These are phyloP conservation scores for Mesocentrotus franciscanus DNA, from an alignment of 53 echinoderm and acorn worm species.

Conservation along the genomic window DNA sequence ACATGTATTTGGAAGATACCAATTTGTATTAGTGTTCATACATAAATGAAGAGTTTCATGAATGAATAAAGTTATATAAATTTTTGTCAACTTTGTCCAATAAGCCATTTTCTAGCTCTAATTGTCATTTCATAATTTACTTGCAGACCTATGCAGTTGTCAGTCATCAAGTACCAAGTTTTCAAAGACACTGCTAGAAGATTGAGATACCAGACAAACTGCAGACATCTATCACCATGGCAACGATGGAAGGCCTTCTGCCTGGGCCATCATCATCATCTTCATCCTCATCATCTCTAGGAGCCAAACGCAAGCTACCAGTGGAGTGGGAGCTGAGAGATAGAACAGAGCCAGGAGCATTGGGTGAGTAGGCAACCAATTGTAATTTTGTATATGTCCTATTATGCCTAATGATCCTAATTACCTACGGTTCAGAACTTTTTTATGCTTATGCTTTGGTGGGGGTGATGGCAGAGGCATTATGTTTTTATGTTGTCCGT, in stretches of 20 bases:
- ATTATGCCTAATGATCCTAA: too few species aligned
- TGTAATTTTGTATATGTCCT: background rate
- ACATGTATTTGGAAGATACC: background rate
- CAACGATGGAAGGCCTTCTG: slow-evolving; percentile 61
- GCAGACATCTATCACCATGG: slow-evolving; percentile 54
- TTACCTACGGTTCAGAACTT: too few species aligned
- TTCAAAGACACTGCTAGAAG: background rate
- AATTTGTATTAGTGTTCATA: background rate
- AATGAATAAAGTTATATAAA: background rate
- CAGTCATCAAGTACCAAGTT: slow-evolving; percentile 16
- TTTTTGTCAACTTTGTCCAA: background rate
- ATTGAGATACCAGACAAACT: slow-evolving; percentile 33
- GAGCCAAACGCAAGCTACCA: slow-evolving; percentile 63
- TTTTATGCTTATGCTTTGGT: too few species aligned
- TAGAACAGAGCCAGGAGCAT: slow-evolving; percentile 61
- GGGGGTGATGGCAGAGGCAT: too few species aligned
- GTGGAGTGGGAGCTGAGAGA: slow-evolving; percentile 66
- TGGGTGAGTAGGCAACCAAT: slow-evolving; percentile 30
- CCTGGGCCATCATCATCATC: slow-evolving; percentile 60
- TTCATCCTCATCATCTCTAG: slow-evolving; percentile 37
- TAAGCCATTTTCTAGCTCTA: background rate
- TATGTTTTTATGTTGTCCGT: too few species aligned
- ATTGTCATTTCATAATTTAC: background rate
- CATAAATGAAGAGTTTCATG: background rate
- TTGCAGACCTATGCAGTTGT: slow-evolving; percentile 16